phyloP scores from a whole-genome alignment of 2,113 vertebrate species.

The Anoplopoma fimbria region DNA sequence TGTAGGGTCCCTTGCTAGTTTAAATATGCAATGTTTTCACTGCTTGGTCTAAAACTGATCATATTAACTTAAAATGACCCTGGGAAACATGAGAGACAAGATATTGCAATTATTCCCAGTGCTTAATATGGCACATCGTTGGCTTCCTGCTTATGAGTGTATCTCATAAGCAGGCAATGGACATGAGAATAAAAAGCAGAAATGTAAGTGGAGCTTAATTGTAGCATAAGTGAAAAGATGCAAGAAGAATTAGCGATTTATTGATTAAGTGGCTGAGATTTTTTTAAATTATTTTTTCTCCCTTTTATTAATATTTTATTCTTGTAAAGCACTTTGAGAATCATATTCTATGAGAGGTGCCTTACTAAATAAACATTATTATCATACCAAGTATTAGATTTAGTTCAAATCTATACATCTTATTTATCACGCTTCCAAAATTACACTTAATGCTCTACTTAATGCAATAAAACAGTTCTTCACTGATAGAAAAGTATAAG shows the following conservation, averaged over 20 bases:
- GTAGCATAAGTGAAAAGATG: not conserved
- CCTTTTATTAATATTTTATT: not conserved
- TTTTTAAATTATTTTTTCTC: not conserved
- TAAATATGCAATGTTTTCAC: conserved; percentile 1
- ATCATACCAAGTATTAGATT: not conserved
- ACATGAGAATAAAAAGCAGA: not conserved
- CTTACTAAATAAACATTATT: not conserved
- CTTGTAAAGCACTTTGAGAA: not conserved
- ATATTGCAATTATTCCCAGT: not conserved
- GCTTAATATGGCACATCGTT: too few species aligned
- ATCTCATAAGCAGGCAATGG: not conserved
- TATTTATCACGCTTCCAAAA: not conserved
- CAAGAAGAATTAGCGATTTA: not conserved
- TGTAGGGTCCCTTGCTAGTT: not conserved
- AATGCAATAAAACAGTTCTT: not conserved
- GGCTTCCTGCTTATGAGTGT: not conserved
- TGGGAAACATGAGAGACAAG: too few species aligned
- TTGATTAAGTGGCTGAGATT: not conserved
- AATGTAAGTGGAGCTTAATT: not conserved
- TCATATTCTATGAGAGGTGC: not conserved
- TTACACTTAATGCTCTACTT: not conserved
- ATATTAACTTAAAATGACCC: not conserved
- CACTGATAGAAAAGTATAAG: not conserved
- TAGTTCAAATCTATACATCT: not conserved
- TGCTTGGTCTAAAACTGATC: not conserved